Conservation (phyloP, 2,888 invertebrate genomes). For the Alloplasta piceator region DNA sequence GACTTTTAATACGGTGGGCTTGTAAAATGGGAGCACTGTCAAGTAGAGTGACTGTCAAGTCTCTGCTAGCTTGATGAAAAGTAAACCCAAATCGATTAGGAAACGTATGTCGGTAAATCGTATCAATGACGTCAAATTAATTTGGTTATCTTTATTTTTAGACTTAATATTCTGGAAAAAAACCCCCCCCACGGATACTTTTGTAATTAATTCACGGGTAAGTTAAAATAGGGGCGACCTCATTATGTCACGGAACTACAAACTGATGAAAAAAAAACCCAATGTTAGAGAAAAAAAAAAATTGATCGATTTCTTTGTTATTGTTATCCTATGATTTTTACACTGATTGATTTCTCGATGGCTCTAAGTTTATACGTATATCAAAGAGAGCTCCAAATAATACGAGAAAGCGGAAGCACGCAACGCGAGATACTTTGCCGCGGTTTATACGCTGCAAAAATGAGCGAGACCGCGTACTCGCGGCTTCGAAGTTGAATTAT, state of each 20-base stretch:
- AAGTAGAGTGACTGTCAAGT: too few species aligned
- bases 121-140: too few species aligned
- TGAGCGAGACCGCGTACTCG: background rate
- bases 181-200: too few species aligned
- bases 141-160: too few species aligned
- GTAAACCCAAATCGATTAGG: too few species aligned
- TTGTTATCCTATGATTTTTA: conserved; percentile 38
- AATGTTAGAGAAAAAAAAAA: background rate
- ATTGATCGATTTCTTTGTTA: conserved; percentile 7
- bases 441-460: conserved; percentile 10
- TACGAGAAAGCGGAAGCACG: background rate
- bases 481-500: conserved; percentile 13
- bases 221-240: too few species aligned
- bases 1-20: too few species aligned
- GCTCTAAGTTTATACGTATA: background rate
- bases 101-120: too few species aligned
- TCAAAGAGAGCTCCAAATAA: background rate
- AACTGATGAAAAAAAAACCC: background rate
- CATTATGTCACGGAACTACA: background rate
- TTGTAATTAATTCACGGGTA: too few species aligned
- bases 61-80: too few species aligned
- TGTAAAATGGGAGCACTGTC: too few species aligned
- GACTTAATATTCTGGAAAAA: too few species aligned
- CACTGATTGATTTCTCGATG: conserved; percentile 20
- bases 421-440: background rate